phyloP scores from a whole-genome alignment of 2,797 vertebrate genomes.

The Parauchenoglanis ngamensis region DNA sequence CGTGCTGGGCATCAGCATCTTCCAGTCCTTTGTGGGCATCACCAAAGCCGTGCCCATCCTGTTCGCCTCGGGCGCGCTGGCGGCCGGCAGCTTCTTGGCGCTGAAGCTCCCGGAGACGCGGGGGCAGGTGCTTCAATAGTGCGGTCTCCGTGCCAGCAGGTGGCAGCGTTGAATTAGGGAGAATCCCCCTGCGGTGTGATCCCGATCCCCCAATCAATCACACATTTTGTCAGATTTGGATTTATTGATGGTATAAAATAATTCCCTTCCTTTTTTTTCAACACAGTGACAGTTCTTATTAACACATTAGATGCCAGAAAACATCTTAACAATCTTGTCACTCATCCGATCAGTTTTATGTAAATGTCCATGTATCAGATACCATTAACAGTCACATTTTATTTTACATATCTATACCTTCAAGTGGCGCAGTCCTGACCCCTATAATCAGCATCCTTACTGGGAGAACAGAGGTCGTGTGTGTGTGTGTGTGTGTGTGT shows the following conservation, averaged over 20 bases:
- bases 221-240: conserved; percentile 23
- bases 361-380: neutral
- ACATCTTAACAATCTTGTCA: conserved; percentile 12
- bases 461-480: conserved; percentile 45
- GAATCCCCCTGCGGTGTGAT: conserved; percentile 50
- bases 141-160: conserved; percentile 51
- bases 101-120: conserved; percentile 93
- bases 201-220: conserved; percentile 34
- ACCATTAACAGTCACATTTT: neutral
- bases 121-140: conserved; percentile 91
- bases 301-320: neutral
- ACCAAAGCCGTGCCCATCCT: conserved; percentile 95
- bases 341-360: conserved; percentile 11
- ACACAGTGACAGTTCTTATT: conserved; percentile 17
- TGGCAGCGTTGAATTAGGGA: conserved; percentile 53
- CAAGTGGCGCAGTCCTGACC: conserved; percentile 21
- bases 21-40: conserved; percentile 96
- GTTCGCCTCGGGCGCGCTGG: conserved; percentile 88
- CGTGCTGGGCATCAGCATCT: conserved; percentile 95
- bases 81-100: conserved; percentile 89
- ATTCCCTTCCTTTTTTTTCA: conserved; percentile 1
- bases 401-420: conserved; percentile 9
- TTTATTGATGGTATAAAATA: conserved; percentile 24
- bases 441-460: conserved; percentile 33
- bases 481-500: conserved; percentile 23